phyloP scores from a whole-genome alignment of 2,797 vertebrate species.

The Malacoraja senta region DNA sequence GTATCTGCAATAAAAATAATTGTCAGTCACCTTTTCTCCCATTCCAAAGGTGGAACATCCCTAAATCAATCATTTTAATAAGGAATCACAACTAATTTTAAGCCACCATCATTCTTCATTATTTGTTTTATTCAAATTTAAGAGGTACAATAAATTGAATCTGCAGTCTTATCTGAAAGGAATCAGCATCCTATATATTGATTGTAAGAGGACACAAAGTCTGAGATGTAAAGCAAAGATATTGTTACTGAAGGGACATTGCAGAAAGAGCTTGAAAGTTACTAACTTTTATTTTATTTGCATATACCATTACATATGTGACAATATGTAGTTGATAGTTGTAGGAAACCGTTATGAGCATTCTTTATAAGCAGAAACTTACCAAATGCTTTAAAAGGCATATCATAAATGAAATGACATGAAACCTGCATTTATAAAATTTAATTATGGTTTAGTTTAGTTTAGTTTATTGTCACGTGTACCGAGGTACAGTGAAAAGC shows the following conservation, averaged over 20 bases:
- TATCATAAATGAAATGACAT: not conserved
- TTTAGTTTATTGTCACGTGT: too few species aligned
- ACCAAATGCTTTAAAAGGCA: conserved; percentile 7
- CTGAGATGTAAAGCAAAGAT: not conserved
- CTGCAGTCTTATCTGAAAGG: not conserved
- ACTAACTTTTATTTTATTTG: not conserved
- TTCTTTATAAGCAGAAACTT: not conserved
- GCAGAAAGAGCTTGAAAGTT: not conserved
- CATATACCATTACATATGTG: too few species aligned
- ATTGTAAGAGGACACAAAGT: not conserved
- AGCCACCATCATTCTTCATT: not conserved
- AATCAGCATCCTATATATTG: not conserved
- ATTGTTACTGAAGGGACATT: not conserved
- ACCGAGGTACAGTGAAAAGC: too few species aligned
- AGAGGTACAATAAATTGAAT: not conserved
- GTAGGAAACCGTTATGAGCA: not conserved
- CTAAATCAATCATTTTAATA: not conserved
- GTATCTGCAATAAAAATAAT: conserved; percentile 70
- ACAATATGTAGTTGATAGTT: not conserved
- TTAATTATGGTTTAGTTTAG: not conserved
- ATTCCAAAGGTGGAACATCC: not conserved
- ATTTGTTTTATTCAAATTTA: not conserved
- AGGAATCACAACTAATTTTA: not conserved
- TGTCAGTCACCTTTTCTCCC: not conserved
- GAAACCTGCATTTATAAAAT: not conserved